Base-by-base conservation (phyloP, 2,888 invertebrate genomes). In the Eupithecia subumbrata region DNA sequence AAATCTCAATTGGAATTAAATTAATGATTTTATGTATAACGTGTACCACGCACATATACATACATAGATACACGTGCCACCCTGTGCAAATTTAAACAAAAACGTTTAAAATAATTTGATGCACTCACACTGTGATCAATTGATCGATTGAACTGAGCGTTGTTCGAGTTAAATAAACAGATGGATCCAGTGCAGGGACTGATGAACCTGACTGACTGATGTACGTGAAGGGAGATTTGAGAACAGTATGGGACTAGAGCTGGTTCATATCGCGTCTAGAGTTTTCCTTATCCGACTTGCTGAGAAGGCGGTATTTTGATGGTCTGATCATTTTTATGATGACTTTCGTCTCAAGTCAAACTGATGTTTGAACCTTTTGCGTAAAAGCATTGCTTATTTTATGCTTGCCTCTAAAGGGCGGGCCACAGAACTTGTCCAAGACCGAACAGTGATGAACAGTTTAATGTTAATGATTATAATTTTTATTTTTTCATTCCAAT, bases 381-480 rank as follows among this genome's bases (percentile, higher is more conserved):
- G 77, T 74, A 72, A 77, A 77, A 77, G 77, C 74, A 72, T 74
- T 74, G 77, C 72, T 74, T 74, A 72, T 74, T 77, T 77, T 77
- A 72, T 71, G 72, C 67, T 45, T 48, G 69, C 78, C 79, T 75
- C 30, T 66, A 66, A 48, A 72, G 8, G 48, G 70, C 72, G n/a
- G 30, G 37, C 7, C 77, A 34, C 5, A 63, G 74, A 77, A 70
- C 18, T 63, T 5, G 56, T 22, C 48, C 48, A 48, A 48, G 48
- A 48, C 9, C 48, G 18, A 48, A 48, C 18, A 2, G 48, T 48
- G 48, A 48, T 45, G 5, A 45, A 45, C 16, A 16, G 45, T 45
- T 45, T 14, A 4, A 16, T 45, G 45, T 45, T 45, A 0, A 45
- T n/a, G n/a, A n/a, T n/a, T n/a, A n/a, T n/a, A n/a, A n/a, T n/a